Conservation (phyloP, 1,140 invertebrate species). For the Eulimnadia texana region DNA sequence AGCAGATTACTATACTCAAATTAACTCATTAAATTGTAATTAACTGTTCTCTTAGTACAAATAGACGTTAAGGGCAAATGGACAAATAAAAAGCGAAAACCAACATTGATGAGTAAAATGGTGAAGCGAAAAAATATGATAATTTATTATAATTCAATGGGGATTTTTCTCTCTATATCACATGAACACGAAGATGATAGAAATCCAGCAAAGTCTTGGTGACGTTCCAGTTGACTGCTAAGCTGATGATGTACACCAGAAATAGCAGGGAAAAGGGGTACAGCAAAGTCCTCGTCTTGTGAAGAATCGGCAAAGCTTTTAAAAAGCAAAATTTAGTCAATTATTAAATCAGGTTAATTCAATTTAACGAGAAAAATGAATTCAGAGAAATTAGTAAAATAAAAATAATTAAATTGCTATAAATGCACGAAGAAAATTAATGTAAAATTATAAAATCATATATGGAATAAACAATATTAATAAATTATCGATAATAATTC, state of each 20-base stretch:
- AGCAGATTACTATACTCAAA: no score
- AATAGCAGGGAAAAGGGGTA: slow-evolving; percentile 66
- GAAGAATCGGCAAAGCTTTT: slow-evolving; percentile 76
- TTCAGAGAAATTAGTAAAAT: neutral
- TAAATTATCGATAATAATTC: no score
- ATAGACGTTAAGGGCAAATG: no score
- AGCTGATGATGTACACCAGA: slow-evolving; percentile 62
- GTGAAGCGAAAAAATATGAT: no score
- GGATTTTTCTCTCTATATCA: slow-evolving; percentile 3
- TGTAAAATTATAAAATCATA: slow-evolving; percentile 2
- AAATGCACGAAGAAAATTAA: no score
- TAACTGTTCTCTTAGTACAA: no score
- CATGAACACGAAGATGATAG: slow-evolving; percentile 52
- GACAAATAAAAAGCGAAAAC: no score
- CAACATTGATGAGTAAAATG: no score
- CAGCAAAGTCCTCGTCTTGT: slow-evolving; percentile 74
- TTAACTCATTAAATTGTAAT: no score
- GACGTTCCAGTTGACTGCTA: slow-evolving; percentile 42
- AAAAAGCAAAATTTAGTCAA: slow-evolving; percentile 22
- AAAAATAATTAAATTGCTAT: slow-evolving; percentile 11
- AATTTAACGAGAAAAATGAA: neutral
- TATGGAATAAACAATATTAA: no score
- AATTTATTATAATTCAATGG: no score
- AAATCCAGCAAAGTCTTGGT: slow-evolving; percentile 54
- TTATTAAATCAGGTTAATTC: neutral